These are phyloP conservation scores for Gastrophysa polygoni DNA, from an alignment of 2,888 invertebrate genomes.

Conservation along the genomic window DNA sequence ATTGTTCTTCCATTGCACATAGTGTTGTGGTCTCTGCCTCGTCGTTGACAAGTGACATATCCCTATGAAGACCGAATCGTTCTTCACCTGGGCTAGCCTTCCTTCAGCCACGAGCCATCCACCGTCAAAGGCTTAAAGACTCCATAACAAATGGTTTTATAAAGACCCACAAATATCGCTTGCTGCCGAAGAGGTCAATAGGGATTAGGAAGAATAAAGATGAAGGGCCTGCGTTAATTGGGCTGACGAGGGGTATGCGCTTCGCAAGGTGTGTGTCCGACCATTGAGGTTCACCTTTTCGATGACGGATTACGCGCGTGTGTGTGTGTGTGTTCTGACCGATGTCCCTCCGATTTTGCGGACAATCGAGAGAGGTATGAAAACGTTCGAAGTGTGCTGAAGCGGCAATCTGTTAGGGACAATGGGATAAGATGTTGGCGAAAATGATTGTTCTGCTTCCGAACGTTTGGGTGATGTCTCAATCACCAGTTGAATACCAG, in stretches of 20 bases:
- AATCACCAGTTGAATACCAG: no score
- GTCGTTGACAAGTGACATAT: not conserved
- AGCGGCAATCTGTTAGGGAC: not conserved
- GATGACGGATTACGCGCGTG: constrained; percentile 41
- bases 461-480: no score
- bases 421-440: no score
- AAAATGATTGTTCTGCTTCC: no score
- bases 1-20: no score
- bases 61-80: not conserved
- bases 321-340: constrained; percentile 16
- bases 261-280: constrained; percentile 52
- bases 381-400: no score
- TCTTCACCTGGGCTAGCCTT: constrained; percentile 3
- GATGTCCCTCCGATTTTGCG: no score
- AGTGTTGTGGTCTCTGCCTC: not conserved
- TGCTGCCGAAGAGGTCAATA: constrained; percentile 42
- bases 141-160: constrained; percentile 53
- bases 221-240: constrained; percentile 56
- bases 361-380: no score
- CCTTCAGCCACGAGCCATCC: constrained; percentile 37
- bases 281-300: constrained; percentile 33
- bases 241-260: constrained; percentile 48
- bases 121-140: constrained; percentile 39
- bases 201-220: constrained; percentile 49
- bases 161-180: constrained; percentile 50